Percentiles rank a stretch among this genome's conserved stretches.
Conservation (phyloP, 1,140 invertebrate species). For the Lucilia cuprina region DNA sequence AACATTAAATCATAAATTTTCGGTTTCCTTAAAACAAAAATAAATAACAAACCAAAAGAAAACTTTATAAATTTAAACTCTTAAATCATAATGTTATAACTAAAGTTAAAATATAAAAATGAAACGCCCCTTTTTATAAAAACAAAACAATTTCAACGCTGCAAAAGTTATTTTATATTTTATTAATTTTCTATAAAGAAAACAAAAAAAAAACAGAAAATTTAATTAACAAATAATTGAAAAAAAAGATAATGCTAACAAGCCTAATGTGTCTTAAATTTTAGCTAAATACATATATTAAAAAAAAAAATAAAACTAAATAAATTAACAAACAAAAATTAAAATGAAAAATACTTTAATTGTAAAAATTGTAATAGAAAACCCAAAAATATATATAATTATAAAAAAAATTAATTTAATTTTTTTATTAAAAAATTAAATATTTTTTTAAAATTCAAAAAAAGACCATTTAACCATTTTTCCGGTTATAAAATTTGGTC, state of each 20-base stretch:
- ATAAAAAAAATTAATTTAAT: not conserved
- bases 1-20: not conserved
- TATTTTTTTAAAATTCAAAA: not conserved
- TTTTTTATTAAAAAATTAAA: not conserved
- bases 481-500: conserved; percentile 19
- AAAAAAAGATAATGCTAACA: conserved; percentile 53
- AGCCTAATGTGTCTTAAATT: conserved; percentile 62
- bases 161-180: conserved; percentile 43
- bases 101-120: not conserved
- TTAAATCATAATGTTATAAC: not conserved
- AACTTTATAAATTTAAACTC: conserved; percentile 5
- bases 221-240: not conserved
- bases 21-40: conserved; percentile 2
- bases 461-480: not conserved
- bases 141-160: conserved; percentile 29
- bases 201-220: conserved; percentile 26
- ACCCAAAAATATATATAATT: not conserved
- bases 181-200: not conserved
- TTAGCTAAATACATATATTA: conserved; percentile 50
- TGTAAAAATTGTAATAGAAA: conserved; percentile 15
- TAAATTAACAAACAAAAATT: not conserved
- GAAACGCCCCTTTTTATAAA: conserved; percentile 24
- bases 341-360: conserved; percentile 23
- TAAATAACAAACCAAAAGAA: not conserved
- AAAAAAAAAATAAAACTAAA: conserved; percentile 20